These are phyloP conservation scores for Amphipyra tragopoginis DNA, from an alignment of 2,888 invertebrate species.

Conservation along the genomic window DNA sequence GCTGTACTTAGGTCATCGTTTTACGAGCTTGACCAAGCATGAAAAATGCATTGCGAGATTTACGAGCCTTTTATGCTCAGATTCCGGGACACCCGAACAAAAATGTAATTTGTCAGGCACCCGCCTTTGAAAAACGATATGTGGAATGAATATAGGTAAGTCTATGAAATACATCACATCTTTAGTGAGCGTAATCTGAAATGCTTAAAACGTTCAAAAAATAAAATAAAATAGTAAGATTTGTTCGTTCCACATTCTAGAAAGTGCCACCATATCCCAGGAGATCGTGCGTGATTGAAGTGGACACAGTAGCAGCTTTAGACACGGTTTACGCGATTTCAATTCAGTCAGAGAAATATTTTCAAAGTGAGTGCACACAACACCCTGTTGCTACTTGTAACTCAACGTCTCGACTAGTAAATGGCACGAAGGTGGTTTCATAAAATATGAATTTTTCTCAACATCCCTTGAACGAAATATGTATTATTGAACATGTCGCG, in stretches of 20 bases:
- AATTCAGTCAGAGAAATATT: conserved; percentile 33
- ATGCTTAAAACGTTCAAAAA: conserved; percentile 25
- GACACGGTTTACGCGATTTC: conserved; percentile 32
- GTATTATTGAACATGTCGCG: background rate
- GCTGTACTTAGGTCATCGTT: conserved; percentile 65
- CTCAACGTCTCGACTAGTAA: background rate
- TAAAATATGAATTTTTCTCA: background rate
- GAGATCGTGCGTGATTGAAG: conserved; percentile 39
- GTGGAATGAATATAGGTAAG: conserved; percentile 58
- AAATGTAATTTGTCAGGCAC: conserved; percentile 76
- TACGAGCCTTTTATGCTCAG: conserved; percentile 75
- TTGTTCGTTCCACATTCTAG: conserved; percentile 38
- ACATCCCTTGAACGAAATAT: conserved; percentile 3
- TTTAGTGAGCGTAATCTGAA: conserved; percentile 18
- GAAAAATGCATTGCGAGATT: conserved; percentile 79
- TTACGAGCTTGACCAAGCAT: conserved; percentile 76
- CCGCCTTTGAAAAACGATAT: conserved; percentile 64
- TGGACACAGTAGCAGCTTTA: conserved; percentile 40
- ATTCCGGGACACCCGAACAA: conserved; percentile 72
- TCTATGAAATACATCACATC: conserved; percentile 39
- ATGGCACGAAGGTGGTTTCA: background rate
- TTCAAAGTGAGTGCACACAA: conserved; percentile 24
- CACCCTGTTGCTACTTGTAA: conserved; percentile 1
- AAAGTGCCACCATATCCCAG: conserved; percentile 39
- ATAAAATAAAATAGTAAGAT: conserved; percentile 26